Conservation (phyloP, 2,113 vertebrate genomes). For the Serilophus lunatus region DNA sequence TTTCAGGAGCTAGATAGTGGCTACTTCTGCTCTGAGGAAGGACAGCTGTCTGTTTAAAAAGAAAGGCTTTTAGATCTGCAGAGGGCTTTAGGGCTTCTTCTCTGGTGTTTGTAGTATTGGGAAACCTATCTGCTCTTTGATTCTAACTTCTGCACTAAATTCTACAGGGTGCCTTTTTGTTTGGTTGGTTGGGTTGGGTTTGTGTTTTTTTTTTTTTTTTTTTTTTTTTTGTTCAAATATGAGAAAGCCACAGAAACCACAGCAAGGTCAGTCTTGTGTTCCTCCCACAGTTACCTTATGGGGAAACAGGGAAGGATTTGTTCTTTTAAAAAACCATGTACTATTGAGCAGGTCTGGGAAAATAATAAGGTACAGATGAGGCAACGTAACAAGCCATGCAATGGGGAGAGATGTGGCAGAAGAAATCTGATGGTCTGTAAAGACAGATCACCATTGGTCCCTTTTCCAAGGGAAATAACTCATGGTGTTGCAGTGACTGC, state of each 20-base stretch:
- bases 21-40: background rate
- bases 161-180: background rate
- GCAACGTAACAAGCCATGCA: background rate
- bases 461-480: background rate
- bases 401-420: background rate
- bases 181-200: background rate
- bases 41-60: background rate
- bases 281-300: background rate
- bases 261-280: background rate
- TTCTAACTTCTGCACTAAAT: background rate
- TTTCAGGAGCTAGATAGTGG: background rate
- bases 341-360: background rate
- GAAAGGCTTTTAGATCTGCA: background rate
- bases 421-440: background rate
- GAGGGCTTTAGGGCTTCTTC: background rate
- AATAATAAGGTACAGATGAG: background rate
- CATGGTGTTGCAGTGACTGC: background rate
- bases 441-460: fast-evolving
- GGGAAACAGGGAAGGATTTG: background rate
- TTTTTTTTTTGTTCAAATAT: too few relatives aligned
- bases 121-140: background rate
- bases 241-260: background rate
- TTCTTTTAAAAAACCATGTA: background rate
- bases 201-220: too few relatives aligned
- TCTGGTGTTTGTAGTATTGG: background rate